These are phyloP conservation scores for Takifugu bimaculatus DNA, from an alignment of 2,113 vertebrate genomes.

Conservation along the genomic window DNA sequence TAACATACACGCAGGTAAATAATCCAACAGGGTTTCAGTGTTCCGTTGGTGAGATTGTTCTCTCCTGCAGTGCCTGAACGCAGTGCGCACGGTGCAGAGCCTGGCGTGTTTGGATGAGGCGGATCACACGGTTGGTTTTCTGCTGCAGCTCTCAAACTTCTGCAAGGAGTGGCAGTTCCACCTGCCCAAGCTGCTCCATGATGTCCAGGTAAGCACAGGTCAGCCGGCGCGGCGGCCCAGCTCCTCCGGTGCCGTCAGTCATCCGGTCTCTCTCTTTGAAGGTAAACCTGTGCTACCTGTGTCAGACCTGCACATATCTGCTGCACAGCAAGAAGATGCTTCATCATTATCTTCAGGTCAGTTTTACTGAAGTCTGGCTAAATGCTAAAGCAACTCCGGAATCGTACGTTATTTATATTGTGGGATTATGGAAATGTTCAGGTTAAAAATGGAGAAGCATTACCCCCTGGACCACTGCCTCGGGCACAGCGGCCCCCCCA, in stretches of 20 bases:
- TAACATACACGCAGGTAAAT: background rate
- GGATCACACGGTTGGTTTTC: constrained; percentile 93
- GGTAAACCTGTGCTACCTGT: constrained; percentile 94
- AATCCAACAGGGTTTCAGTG: background rate
- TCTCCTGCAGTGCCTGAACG: constrained; percentile 84
- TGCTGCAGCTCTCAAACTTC: constrained; percentile 95
- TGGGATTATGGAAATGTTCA: constrained; percentile 36
- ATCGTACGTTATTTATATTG: too few relatives aligned
- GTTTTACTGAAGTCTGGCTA: background rate
- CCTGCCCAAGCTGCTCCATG: constrained; percentile 87
- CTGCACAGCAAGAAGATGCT: constrained; percentile 98
- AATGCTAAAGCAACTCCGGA: too few relatives aligned
- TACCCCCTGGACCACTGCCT: constrained; percentile 76
- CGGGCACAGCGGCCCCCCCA: constrained; percentile 75
- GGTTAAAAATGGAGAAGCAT: constrained; percentile 88
- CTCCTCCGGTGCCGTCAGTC: background rate
- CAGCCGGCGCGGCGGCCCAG: background rate
- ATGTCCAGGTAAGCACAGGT: constrained; percentile 80
- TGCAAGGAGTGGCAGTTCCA: constrained; percentile 97
- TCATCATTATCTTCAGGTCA: constrained; percentile 95
- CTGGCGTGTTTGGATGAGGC: constrained; percentile 93
- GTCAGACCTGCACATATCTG: constrained; percentile 95
- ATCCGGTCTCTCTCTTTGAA: constrained; percentile 45
- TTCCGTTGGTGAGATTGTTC: background rate
- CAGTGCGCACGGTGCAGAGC: constrained; percentile 90